These are phyloP conservation scores for Blennius ocellaris DNA, from an alignment of 2,113 vertebrate genomes.

Conservation along the genomic window DNA sequence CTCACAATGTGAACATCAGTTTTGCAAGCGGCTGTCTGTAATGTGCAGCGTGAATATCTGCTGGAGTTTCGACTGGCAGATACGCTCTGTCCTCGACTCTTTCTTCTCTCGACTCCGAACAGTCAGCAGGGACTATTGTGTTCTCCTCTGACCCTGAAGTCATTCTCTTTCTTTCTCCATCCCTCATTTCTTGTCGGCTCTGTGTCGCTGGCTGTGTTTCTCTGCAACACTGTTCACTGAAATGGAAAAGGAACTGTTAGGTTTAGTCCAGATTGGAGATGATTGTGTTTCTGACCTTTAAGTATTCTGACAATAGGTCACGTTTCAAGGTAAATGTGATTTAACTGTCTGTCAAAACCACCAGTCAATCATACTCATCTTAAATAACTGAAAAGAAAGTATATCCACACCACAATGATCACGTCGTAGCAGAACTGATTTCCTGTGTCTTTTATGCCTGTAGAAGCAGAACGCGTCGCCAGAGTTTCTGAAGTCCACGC, in stretches of 20 bases:
- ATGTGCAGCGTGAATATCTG: neutral
- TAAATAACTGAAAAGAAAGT: neutral
- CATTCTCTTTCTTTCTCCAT: neutral
- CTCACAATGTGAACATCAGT: neutral
- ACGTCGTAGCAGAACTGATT: neutral
- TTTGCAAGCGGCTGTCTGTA: neutral
- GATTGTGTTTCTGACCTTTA: neutral
- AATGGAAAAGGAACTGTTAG: neutral
- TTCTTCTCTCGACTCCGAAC: neutral
- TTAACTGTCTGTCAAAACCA: neutral
- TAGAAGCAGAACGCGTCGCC: too few species aligned
- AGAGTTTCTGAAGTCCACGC: too few species aligned
- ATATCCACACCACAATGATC: neutral
- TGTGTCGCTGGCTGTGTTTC: neutral
- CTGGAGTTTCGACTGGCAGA: neutral
- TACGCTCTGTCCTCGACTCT: neutral
- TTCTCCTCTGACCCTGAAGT: neutral
- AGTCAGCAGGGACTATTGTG: neutral
- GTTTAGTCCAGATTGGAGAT: neutral
- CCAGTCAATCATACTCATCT: neutral
- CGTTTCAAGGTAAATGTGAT: neutral
- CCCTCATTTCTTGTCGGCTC: conserved; percentile 7
- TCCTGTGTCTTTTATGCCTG: neutral
- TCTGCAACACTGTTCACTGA: neutral
- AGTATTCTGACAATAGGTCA: neutral